Base-by-base conservation (phyloP, 2,888 invertebrate genomes). In the Myathropa florea region DNA sequence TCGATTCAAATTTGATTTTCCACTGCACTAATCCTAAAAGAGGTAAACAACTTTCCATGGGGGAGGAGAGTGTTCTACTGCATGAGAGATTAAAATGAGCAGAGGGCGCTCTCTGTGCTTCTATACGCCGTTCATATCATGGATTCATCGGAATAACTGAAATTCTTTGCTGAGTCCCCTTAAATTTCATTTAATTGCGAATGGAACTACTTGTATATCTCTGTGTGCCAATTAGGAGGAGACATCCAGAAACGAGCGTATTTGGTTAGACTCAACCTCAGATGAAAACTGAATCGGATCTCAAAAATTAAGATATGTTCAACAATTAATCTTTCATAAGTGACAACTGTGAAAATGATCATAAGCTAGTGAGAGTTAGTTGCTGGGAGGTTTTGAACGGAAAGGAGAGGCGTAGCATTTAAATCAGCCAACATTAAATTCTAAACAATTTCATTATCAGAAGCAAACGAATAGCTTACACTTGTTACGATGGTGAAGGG, bases 1-100 rank as follows among this genome's bases (percentile, higher is more conserved):
- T 76, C 81, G 61, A 84, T 68, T 77, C 53, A 77, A 81, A 81
- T 85, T 82, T 82, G 68, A 82, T 85, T 78, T 85, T 85, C 85
- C 65, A 82, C 78, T 82, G 82, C 85, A 78, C 70, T 82, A 78
- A 82, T 82, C 82, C 85, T 24, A 9, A 81, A 82, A 82, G 85
- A 78, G 73, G 82, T 77, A 82, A 86, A 82, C 85, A 77, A 77
- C 76, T 64, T 63, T 73, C 53, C 60, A 67, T 36, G 30, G 33
- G 67, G 59, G 59, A 26, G 64, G 57, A 55, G 21, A 55, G 18
- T 4, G 24, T 60, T 64, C 63, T n/a, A 60, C 23, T 39, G 59
- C 70, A 60, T n/a, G 18, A 7, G 46, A 55, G 70, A 23, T 53
- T 46, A 28, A 46, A 60, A 60, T 57, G 61, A 28, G 33, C 30